These are phyloP conservation scores for Drosophila atroscutellata DNA, from an alignment of 2,888 invertebrate genomes.

Conservation along the genomic window DNA sequence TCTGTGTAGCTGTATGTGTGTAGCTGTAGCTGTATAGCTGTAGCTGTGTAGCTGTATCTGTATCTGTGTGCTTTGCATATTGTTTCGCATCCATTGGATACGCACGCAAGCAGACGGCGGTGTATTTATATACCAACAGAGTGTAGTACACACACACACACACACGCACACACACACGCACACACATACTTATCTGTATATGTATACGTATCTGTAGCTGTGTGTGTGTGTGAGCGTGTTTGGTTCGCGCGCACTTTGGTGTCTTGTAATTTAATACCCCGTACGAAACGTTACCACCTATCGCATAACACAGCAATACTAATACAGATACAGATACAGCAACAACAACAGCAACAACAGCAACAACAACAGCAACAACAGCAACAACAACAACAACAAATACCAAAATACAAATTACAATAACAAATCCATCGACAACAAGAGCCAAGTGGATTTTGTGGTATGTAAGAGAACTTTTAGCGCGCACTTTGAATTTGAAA, in stretches of 20 bases:
- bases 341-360: slow-evolving; percentile 12
- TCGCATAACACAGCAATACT: slow-evolving; percentile 74
- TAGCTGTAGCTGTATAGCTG: slow-evolving; percentile 4
- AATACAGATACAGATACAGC: slow-evolving; percentile 32
- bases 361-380: too few relatives aligned
- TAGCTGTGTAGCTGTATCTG: slow-evolving; percentile 18
- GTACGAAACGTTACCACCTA: slow-evolving; percentile 79
- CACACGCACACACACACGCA: neutral
- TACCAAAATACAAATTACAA: slow-evolving; percentile 42
- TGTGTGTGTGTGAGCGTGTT: slow-evolving; percentile 62
- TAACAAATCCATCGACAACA: slow-evolving; percentile 42
- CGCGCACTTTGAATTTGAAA: slow-evolving; percentile 28
- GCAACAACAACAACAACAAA: slow-evolving; percentile 17
- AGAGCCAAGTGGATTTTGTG: slow-evolving; percentile 52
- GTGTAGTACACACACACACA: slow-evolving; percentile 20
- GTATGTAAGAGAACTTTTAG: slow-evolving; percentile 28
- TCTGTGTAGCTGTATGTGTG: slow-evolving; percentile 12
- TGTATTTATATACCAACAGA: slow-evolving; percentile 71
- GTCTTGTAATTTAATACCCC: slow-evolving; percentile 83
- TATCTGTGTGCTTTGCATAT: slow-evolving; percentile 63
- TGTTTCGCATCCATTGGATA: slow-evolving; percentile 79
- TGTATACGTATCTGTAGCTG: slow-evolving; percentile 8
- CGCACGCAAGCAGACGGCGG: slow-evolving; percentile 69
- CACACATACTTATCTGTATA: neutral
- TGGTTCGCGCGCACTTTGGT: slow-evolving; percentile 79